phyloP scores from a whole-genome alignment of 2,797 vertebrate genomes.

The Chelidonichthys spinosus region DNA sequence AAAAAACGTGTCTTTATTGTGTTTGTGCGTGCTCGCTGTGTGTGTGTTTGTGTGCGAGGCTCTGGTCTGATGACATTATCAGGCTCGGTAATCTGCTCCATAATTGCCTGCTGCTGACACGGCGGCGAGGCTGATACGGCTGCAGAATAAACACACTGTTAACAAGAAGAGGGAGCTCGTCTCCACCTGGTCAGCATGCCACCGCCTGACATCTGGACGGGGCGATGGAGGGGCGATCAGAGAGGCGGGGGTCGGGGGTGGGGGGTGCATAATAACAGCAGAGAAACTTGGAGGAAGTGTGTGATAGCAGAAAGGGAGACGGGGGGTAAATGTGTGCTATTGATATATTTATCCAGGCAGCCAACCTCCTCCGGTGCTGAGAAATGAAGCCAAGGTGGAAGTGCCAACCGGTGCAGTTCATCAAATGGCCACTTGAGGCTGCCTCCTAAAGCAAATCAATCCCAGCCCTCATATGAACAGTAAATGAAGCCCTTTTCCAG shows the following conservation, averaged over 20 bases:
- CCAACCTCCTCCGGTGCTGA: no score
- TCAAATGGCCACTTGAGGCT: no score
- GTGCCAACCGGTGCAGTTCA: no score
- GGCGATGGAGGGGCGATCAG: constrained; percentile 12
- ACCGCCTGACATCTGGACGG: constrained; percentile 40
- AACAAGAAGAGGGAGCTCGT: constrained; percentile 61
- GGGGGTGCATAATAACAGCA: constrained; percentile 4
- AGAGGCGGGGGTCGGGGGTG: background rate
- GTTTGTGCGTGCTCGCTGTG: constrained; percentile 24
- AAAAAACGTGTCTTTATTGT: constrained; percentile 13
- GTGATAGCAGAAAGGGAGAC: background rate
- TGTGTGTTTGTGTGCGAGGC: constrained; percentile 38
- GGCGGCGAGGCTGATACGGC: constrained; percentile 54
- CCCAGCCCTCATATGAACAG: no score
- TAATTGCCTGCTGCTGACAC: constrained; percentile 73
- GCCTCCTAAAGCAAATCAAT: no score
- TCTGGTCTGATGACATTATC: constrained; percentile 70
- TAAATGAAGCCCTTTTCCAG: background rate
- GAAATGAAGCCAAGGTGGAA: no score
- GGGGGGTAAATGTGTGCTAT: background rate
- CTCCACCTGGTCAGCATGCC: constrained; percentile 32
- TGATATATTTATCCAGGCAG: background rate
- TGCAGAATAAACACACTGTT: constrained; percentile 65
- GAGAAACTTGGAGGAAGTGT: constrained; percentile 3
- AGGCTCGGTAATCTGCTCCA: constrained; percentile 66